Base-by-base conservation (phyloP, 2,888 invertebrate genomes). In the Tenthredo livida region DNA sequence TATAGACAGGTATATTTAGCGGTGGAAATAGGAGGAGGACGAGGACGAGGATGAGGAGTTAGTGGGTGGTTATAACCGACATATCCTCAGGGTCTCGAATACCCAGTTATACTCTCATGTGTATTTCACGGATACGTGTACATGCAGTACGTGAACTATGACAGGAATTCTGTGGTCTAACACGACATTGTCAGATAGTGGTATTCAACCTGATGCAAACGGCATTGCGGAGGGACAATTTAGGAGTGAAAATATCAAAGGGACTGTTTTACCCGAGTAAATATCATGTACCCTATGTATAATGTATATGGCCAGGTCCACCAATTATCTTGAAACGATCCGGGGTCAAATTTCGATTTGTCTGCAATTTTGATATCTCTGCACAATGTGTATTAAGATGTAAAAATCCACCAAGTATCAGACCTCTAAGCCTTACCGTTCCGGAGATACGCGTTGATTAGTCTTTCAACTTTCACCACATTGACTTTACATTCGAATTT, bases 161-260 rank as follows among this genome's bases (percentile, higher is more conserved):
- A 77, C 77, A n/a, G 33, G 77, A 77, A 77, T 77, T 50, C 54
- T 77, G 77, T 33, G 77, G 77, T 77, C n/a, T 77, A 29, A 54
- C 77, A n/a, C 54, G 54, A 47, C 77, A 50, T 54, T 77, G 47
- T 40, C 29, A 29, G 77, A 12, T 7, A 43, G 72, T 43, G 77
- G 77, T 54, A 77, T 77, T 54, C 77, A 54, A 29, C 25, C n/a
- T 50, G 47, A 54, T 77, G 50, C 50, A 29, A n/a, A 67, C 40
- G 43, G 37, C n/a, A 37, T 40, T 37, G 72, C 37, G 1, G 37
- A 37, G 40, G 43, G 9, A 73, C 43, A 43, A 67, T 67, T 33
- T 3, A 29, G 0, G 6, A 67, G 29, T 15, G 67, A 15, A 67
- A 67, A 33, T 67, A 67, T 67, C 33, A 33, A 33, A 67, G 67